phyloP scores from a whole-genome alignment of 2,888 invertebrate genomes.

The Drosophila anceps region DNA sequence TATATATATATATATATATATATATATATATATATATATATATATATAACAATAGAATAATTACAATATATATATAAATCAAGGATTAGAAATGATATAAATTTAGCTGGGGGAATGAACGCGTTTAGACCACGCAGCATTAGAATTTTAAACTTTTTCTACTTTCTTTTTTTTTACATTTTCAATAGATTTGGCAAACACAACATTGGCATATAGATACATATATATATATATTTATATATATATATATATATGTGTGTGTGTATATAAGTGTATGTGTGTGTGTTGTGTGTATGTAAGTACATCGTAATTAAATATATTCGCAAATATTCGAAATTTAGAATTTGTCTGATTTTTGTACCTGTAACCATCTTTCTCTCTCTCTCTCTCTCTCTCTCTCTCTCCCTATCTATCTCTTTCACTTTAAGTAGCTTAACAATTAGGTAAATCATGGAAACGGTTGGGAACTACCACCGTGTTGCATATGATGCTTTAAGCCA shows the following conservation, averaged over 20 bases:
- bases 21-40: constrained; percentile 13
- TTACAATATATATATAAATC: constrained; percentile 16
- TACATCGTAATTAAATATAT: neutral
- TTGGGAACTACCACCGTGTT: constrained; percentile 8
- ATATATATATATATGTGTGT: neutral
- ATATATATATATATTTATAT: neutral
- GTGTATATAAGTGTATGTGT: too few relatives aligned
- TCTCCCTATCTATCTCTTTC: too few relatives aligned
- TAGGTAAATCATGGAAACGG: constrained; percentile 37
- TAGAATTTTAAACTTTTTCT: neutral
- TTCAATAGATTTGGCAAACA: constrained; percentile 14
- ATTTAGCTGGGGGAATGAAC: constrained; percentile 10
- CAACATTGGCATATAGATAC: constrained; percentile 11
- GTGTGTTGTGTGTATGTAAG: neutral
- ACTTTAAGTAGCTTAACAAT: constrained; percentile 20
- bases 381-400: neutral
- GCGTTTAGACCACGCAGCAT: constrained; percentile 4
- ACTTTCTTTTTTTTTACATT: neutral
- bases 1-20: constrained; percentile 13
- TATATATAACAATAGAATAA: constrained; percentile 18
- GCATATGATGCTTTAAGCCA: constrained; percentile 18
- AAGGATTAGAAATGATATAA: neutral
- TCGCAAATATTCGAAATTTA: constrained; percentile 3
- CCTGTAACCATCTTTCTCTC: neutral
- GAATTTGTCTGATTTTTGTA: neutral